Percentiles rank a stretch among this genome's conserved stretches.
Conservation (phyloP, 2,888 invertebrate genomes). For the Eristalinus aeneus region DNA sequence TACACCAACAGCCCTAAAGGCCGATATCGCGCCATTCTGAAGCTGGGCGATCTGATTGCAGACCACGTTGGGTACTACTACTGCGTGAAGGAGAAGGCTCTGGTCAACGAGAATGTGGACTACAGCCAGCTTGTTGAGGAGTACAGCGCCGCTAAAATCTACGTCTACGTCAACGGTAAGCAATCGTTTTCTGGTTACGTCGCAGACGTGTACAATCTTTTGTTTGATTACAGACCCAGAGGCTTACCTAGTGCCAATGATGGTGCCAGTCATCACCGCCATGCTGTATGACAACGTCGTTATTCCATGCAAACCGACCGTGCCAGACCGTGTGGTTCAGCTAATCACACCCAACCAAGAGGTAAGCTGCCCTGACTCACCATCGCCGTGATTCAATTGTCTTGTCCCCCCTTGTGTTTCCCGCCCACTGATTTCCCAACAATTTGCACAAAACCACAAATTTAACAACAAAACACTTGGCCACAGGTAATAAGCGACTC, state of each 20-base stretch:
- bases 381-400: not conserved
- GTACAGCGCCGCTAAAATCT: slow-evolving; percentile 80
- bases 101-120: slow-evolving; percentile 74
- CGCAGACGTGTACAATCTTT: not conserved
- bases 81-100: slow-evolving; percentile 81
- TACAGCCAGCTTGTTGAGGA: slow-evolving; percentile 77
- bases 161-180: slow-evolving; percentile 83
- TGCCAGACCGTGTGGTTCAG: slow-evolving; percentile 82
- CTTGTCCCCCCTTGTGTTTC: not conserved
- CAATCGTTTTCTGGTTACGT: not conserved
- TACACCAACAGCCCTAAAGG: not conserved
- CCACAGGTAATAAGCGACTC: slow-evolving; percentile 72
- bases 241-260: slow-evolving; percentile 80
- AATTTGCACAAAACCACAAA: slow-evolving; percentile 21
- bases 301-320: slow-evolving; percentile 85
- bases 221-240: slow-evolving; percentile 79
- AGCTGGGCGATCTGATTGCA: slow-evolving; percentile 78
- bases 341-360: slow-evolving; percentile 78
- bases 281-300: slow-evolving; percentile 80
- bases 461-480: slow-evolving; percentile 55
- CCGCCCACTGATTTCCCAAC: not conserved
- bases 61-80: slow-evolving; percentile 83
- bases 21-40: not conserved
- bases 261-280: slow-evolving; percentile 77
- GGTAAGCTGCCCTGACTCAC: slow-evolving; percentile 75